Conservation (phyloP, 2,888 invertebrate genomes). For the Cephus nigrinus region DNA sequence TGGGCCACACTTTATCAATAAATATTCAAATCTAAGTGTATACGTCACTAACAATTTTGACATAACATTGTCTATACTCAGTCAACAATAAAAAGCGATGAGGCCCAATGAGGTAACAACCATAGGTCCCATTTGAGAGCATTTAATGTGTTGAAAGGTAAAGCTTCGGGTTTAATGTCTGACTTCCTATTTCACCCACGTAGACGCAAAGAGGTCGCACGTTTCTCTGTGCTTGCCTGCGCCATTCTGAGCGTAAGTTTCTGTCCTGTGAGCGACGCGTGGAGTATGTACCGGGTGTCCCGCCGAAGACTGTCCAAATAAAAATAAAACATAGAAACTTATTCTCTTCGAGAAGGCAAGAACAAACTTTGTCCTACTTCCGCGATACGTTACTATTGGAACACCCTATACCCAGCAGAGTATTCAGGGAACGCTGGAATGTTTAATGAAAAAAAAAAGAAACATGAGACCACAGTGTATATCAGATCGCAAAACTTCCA, state of each 20-base stretch:
- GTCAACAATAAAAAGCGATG: background rate
- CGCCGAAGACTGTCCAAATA: background rate
- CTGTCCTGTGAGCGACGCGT: background rate
- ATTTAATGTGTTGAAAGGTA: slow-evolving; percentile 45
- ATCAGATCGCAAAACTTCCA: background rate
- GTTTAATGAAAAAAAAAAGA: no score
- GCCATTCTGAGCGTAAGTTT: background rate
- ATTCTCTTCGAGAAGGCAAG: background rate
- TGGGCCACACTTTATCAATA: background rate
- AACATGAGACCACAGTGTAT: background rate
- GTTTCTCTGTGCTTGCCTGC: background rate
- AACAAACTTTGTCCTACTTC: no score
- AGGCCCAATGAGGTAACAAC: background rate
- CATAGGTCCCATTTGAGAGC: slow-evolving; percentile 34
- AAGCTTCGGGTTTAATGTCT: slow-evolving; percentile 53
- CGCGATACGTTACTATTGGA: no score
- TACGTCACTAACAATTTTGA: background rate
- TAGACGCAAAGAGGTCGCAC: slow-evolving; percentile 48
- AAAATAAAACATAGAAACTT: background rate
- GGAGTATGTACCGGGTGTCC: background rate
- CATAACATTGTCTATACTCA: background rate
- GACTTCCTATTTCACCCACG: slow-evolving; percentile 60
- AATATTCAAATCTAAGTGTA: background rate
- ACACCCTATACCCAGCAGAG: no score
- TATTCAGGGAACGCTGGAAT: no score